Evolutionary conservation across 2,113 vertebrate genomes (phyloP), one percentile per base, ranked within the genome.

Genomic region (Atractosteus spatula): DNA sequence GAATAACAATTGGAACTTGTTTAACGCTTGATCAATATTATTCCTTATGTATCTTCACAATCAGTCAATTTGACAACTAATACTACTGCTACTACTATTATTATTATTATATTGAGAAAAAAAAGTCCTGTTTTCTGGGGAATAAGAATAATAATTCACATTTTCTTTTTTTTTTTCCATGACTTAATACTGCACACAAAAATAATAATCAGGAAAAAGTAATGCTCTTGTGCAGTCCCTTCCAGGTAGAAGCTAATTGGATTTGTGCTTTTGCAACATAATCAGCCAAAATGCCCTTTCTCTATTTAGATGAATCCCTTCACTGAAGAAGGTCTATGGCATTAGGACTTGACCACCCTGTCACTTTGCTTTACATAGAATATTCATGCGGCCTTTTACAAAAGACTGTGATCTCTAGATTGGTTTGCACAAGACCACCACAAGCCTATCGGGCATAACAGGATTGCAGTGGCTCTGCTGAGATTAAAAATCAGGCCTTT

Each of bases 181-280:
- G 5, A 51, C 10, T 51, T 10, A 51, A 51, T 51, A 51, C 47
- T 51, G 47, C 47, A 51, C 5, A 51, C 47, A 51, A 51, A 51
- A 51, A 10, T 10, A 51, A 10, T 51, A 51, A 5, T 51, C 47
- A 51, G 47, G 10, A 51, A 51, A 5, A 51, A 5, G 10, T 51
- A 51, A 51, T 10, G 10, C 5, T 51, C 47, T 51, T 13, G 61
- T 1, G 41, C 68, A 41, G 55, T 68, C 44, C 66, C 55, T 57
- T 73, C 72, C 62, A 43, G 8, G 65, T 62, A 61, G 55, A 62
- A 43, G 16, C 59, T 68, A 73, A 73, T 73, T 73, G 56, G 71
- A 67, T 73, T 56, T 73, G 65, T 73, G 43, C 16, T 73, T 43
- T 43, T 56, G 71, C 61, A 63, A 55, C 55, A 68, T 73, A 73